Evolutionary conservation across 2,888 invertebrate genomes (phyloP).

Genomic region (Monochamus alternatus): DNA sequence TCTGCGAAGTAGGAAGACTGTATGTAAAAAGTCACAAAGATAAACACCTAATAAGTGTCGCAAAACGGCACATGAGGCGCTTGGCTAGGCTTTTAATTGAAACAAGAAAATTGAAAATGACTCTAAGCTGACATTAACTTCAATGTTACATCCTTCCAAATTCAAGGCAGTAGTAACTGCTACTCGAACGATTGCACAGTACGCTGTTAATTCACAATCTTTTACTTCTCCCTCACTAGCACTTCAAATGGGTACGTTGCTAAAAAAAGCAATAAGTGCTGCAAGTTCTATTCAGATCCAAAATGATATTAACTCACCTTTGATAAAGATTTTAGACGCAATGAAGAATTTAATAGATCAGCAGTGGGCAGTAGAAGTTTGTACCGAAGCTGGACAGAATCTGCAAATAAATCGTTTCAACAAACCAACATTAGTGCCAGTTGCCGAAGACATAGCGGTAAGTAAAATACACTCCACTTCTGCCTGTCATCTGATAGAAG

Average conservation of each 20-base stretch:
- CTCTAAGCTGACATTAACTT: too few species aligned
- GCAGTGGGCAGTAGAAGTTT: too few species aligned
- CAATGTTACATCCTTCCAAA: too few species aligned
- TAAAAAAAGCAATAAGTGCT: too few species aligned
- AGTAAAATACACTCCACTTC: too few species aligned
- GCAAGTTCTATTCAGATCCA: too few species aligned
- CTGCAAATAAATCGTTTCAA: too few species aligned
- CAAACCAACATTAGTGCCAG: not conserved
- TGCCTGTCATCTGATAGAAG: too few species aligned
- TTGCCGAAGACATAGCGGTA: not conserved
- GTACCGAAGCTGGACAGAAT: too few species aligned
- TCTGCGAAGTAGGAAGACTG: constrained; percentile 49
- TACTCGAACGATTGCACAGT: constrained; percentile 23
- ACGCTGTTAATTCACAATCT: constrained; percentile 7
- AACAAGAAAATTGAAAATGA: not conserved
- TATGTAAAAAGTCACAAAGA: constrained; percentile 46
- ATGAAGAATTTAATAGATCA: too few species aligned
- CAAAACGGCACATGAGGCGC: not conserved
- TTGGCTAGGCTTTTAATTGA: not conserved
- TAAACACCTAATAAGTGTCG: constrained; percentile 44
- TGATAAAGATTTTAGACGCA: too few species aligned
- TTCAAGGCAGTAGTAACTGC: not conserved
- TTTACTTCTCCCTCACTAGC: constrained; percentile 42
- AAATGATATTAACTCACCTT: too few species aligned
- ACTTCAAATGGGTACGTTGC: constrained; percentile 43